These are phyloP conservation scores for Turritopsis dohrnii DNA, from an alignment of 30 jellyfish, hydroid and myxozoan species.

Conservation along the genomic window DNA sequence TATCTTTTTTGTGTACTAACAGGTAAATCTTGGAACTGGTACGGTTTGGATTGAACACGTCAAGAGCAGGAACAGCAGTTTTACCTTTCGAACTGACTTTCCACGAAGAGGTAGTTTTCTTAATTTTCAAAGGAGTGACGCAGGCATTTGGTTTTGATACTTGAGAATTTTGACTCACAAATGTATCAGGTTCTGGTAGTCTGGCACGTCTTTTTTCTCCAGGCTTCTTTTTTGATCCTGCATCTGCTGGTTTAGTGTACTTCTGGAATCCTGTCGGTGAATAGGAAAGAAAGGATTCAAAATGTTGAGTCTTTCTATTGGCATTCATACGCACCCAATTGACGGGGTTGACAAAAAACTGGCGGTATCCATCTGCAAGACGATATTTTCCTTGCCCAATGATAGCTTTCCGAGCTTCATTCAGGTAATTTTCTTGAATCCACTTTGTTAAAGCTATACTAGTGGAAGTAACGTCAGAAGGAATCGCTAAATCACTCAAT, in stretches of 20 bases:
- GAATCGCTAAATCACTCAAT: not conserved
- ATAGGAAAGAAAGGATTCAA: constrained; percentile 20
- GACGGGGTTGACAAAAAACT: constrained; percentile 37
- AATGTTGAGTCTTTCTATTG: constrained; percentile 32
- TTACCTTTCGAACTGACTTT: constrained; percentile 5
- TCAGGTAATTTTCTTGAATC: constrained; percentile 8
- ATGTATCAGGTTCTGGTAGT: constrained; percentile 32
- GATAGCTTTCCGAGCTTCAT: not conserved
- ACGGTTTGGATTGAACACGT: constrained; percentile 20
- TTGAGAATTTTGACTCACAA: constrained; percentile 16
- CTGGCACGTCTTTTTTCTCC: constrained; percentile 37
- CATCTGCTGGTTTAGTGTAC: constrained; percentile 41
- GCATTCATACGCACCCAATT: constrained; percentile 32
- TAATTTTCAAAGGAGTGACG: not conserved
- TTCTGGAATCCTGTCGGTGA: constrained; percentile 29
- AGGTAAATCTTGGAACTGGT: constrained; percentile 8
- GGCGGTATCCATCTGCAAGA: constrained; percentile 30
- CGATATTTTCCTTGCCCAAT: constrained; percentile 30
- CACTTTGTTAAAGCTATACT: constrained; percentile 8
- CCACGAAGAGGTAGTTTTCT: not conserved
- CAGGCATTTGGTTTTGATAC: not conserved
- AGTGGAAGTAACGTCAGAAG: not conserved
- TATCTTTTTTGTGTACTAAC: constrained; percentile 47
- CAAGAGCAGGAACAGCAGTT: constrained; percentile 4
- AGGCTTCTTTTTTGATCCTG: constrained; percentile 38